Conservation (phyloP, 1,140 invertebrate genomes). For the Panagrolaimus sp. region DNA sequence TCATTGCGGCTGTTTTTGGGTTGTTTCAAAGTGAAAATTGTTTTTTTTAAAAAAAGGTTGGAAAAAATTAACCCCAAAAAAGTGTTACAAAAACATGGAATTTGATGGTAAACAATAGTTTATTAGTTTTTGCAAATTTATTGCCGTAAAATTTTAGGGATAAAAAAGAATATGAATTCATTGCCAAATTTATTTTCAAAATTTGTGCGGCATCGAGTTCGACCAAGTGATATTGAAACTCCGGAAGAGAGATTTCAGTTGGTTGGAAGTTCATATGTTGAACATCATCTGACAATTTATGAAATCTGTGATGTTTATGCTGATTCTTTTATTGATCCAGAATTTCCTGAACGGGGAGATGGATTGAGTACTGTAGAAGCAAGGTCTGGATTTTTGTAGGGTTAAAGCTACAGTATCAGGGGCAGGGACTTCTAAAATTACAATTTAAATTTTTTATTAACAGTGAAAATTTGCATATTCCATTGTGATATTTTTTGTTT, state of each 20-base stretch:
- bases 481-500: no score
- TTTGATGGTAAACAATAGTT: no score
- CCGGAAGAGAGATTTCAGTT: conserved; percentile 24
- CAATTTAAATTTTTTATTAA: no score
- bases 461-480: no score
- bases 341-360: conserved; percentile 53
- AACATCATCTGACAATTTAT: conserved; percentile 47
- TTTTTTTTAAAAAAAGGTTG: no score
- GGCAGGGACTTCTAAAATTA: no score
- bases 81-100: no score
- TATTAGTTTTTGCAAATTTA: no score
- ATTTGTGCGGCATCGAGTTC: not conserved
- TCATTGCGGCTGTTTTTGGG: no score
- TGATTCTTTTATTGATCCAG: conserved; percentile 55
- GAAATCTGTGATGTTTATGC: conserved; percentile 51
- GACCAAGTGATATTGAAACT: not conserved
- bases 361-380: conserved; percentile 50
- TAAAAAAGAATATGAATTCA: conserved; percentile 9
- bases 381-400: conserved; percentile 31
- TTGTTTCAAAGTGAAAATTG: no score
- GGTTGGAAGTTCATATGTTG: conserved; percentile 38
- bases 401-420: no score
- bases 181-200: not conserved
- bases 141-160: conserved; percentile 2
- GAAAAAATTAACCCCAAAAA: no score